phyloP scores from a whole-genome alignment of 2,797 vertebrate genomes.

The Huso huso region DNA sequence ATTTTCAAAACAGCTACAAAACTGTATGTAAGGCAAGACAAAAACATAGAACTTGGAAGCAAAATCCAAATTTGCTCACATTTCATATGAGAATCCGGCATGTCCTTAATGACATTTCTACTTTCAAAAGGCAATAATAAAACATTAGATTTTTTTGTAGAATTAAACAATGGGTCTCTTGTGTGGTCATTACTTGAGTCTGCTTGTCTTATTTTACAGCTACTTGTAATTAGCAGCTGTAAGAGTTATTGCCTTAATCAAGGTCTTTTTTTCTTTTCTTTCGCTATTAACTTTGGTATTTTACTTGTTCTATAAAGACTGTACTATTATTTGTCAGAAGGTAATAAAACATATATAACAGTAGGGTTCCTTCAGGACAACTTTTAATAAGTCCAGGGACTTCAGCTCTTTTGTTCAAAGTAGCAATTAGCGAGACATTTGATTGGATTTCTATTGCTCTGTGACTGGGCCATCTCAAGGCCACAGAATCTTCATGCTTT shows the following conservation, averaged over 20 bases:
- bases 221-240: conserved; percentile 68
- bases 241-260: conserved; percentile 66
- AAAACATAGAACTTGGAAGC: no score
- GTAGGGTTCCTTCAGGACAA: conserved; percentile 62
- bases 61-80: conserved; percentile 12
- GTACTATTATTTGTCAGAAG: conserved; percentile 47
- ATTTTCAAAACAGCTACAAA: no score
- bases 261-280: conserved; percentile 50
- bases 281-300: conserved; percentile 54
- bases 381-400: conserved; percentile 59
- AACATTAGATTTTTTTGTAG: conserved; percentile 25
- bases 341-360: conserved; percentile 64
- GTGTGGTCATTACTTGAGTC: conserved; percentile 70
- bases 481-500: no score
- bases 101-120: conserved; percentile 15
- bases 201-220: conserved; percentile 69
- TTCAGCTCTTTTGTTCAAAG: conserved; percentile 56
- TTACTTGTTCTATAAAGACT: conserved; percentile 47
- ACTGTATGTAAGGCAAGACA: no score
- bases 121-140: conserved; percentile 31
- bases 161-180: conserved; percentile 61
- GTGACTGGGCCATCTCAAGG: no score
- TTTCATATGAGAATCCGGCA: conserved; percentile 41
- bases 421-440: conserved; percentile 44
- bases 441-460: conserved; percentile 27